These are phyloP conservation scores for Coregonus suidteri DNA, from an alignment of 2,797 vertebrate genomes.

Conservation along the genomic window DNA sequence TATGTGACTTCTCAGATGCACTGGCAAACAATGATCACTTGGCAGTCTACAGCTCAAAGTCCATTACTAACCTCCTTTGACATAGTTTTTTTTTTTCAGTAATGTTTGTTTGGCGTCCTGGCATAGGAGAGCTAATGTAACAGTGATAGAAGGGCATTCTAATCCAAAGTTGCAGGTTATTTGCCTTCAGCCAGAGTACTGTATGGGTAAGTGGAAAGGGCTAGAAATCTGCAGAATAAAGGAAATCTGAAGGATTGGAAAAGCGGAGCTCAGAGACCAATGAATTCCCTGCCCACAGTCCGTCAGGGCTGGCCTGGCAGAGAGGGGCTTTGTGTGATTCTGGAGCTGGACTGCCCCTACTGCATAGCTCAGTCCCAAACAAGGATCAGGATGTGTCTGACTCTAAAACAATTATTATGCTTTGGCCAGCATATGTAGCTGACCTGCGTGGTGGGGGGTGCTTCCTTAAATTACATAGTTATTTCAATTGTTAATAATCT, in stretches of 20 bases:
- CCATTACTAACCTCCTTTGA: background rate
- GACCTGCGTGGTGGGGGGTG: constrained; percentile 45
- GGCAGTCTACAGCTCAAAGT: background rate
- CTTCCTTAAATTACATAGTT: too few relatives aligned
- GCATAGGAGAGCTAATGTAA: background rate
- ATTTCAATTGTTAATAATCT: constrained; percentile 67
- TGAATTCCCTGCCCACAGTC: constrained; percentile 65
- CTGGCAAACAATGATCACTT: background rate
- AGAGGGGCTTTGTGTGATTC: constrained; percentile 38
- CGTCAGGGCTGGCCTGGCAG: constrained; percentile 46
- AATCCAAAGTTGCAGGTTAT: background rate
- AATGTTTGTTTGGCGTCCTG: background rate
- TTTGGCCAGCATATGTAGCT: constrained; percentile 44
- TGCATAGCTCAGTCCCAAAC: constrained; percentile 43
- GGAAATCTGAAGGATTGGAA: constrained; percentile 59
- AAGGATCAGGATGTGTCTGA: constrained; percentile 61
- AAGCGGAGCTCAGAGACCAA: constrained; percentile 49
- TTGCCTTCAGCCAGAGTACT: constrained; percentile 31
- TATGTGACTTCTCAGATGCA: background rate
- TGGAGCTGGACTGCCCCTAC: constrained; percentile 53
- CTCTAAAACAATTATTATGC: constrained; percentile 44
- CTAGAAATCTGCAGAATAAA: constrained; percentile 51
- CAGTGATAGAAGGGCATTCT: background rate
- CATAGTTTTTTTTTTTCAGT: background rate
- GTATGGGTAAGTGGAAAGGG: constrained; percentile 55